Conservation (phyloP, 2,797 vertebrate genomes). For the Diglossa cyanea region DNA sequence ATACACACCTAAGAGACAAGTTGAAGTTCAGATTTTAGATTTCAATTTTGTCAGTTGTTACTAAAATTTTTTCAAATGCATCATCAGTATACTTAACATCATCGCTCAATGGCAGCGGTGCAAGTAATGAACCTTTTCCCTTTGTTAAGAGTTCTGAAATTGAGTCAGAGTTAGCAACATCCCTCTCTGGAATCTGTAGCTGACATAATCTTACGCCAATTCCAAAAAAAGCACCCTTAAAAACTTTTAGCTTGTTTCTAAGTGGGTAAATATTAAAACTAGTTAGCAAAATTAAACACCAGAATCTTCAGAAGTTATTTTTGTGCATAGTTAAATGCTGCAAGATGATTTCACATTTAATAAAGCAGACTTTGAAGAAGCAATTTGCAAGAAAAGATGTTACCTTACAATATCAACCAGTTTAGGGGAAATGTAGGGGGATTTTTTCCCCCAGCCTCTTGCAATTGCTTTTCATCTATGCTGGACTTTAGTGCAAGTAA, state of each 20-base stretch:
- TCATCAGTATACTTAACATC: conserved; percentile 12
- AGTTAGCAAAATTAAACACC: conserved; percentile 75
- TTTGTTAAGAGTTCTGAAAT: conserved; percentile 63
- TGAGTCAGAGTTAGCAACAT: conserved; percentile 66
- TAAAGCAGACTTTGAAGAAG: conserved; percentile 71
- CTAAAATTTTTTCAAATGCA: conserved; percentile 10
- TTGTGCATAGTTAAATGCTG: conserved; percentile 69
- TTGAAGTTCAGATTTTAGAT: conserved; percentile 35
- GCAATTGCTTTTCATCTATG: conserved; percentile 57
- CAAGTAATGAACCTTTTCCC: conserved; percentile 46
- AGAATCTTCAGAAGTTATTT: conserved; percentile 61
- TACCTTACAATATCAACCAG: conserved; percentile 50
- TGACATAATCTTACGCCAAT: conserved; percentile 26
- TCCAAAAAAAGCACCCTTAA: conserved; percentile 49
- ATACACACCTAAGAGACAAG: conserved; percentile 47
- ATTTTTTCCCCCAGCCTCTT: conserved; percentile 8
- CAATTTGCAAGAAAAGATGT: conserved; percentile 61
- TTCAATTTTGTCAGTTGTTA: conserved; percentile 51
- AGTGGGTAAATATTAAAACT: conserved; percentile 66
- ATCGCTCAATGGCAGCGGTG: background rate
- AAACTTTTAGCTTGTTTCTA: conserved; percentile 52
- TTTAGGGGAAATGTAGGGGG: conserved; percentile 15
- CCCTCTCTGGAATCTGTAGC: conserved; percentile 33
- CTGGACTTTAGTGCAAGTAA: conserved; percentile 66
- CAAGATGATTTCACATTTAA: conserved; percentile 70